These are phyloP conservation scores for Stichopus horrens DNA, from an alignment of 53 echinoderm and acorn worm species.

Conservation along the genomic window DNA sequence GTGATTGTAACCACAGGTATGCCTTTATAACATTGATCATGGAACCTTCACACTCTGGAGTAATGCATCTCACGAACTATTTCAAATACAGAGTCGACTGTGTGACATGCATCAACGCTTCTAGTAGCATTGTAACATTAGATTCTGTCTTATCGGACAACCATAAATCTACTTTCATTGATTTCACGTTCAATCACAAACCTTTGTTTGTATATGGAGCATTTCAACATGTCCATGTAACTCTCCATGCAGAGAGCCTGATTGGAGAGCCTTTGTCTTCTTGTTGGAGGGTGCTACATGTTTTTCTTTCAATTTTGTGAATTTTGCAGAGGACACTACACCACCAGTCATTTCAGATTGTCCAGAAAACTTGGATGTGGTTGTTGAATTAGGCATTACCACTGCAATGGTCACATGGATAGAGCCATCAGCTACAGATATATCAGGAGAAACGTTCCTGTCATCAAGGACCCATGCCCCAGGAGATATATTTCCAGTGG, in stretches of 20 bases:
- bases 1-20: slow-evolving; percentile 35
- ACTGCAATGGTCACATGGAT: slow-evolving; percentile 47
- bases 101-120: too few relatives aligned
- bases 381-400: slow-evolving; percentile 55
- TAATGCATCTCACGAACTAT: too few relatives aligned
- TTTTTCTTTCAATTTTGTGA: background rate
- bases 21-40: too few relatives aligned
- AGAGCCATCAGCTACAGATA: slow-evolving; percentile 61
- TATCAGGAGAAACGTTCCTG: slow-evolving; percentile 47
- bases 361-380: slow-evolving; percentile 10
- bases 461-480: slow-evolving; percentile 37
- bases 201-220: too few relatives aligned
- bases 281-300: background rate
- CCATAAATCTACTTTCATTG: too few relatives aligned
- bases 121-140: too few relatives aligned
- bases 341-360: slow-evolving; percentile 47
- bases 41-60: too few relatives aligned
- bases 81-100: too few relatives aligned
- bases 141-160: too few relatives aligned
- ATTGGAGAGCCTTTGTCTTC: background rate
- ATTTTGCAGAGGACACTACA: slow-evolving; percentile 53
- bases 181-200: too few relatives aligned
- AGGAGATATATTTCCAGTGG: slow-evolving; percentile 51
- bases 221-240: too few relatives aligned
- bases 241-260: too few relatives aligned